These are phyloP conservation scores for Brienomyrus brachyistius DNA, from an alignment of 2,113 vertebrate species.

Conservation along the genomic window DNA sequence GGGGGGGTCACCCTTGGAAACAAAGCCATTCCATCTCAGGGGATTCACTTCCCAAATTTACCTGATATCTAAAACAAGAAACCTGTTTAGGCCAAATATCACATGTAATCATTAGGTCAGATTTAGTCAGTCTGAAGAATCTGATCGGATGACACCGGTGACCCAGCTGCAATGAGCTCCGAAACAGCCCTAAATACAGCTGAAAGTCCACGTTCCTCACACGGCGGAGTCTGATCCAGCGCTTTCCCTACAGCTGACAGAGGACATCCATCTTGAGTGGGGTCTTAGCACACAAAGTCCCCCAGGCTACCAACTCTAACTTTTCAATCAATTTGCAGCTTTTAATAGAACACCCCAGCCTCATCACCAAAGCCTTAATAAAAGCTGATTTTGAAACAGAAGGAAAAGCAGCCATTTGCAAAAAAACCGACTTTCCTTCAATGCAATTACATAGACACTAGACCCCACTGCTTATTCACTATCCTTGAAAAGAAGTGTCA, in stretches of 20 bases:
- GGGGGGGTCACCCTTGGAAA: neutral
- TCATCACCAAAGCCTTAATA: neutral
- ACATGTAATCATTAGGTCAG: neutral
- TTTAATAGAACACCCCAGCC: conserved; percentile 2
- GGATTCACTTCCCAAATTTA: neutral
- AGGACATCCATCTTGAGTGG: neutral
- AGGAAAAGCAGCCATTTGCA: neutral
- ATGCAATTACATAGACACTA: neutral
- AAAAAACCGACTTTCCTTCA: neutral
- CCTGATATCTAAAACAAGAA: neutral
- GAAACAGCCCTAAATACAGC: neutral
- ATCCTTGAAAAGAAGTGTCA: neutral
- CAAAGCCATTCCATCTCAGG: neutral
- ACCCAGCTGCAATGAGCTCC: neutral
- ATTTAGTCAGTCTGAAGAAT: neutral
- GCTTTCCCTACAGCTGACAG: neutral
- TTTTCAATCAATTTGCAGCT: neutral
- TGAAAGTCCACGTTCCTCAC: neutral
- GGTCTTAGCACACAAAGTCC: neutral
- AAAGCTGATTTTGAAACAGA: neutral
- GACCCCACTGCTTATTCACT: neutral
- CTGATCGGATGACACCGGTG: neutral
- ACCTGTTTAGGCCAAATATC: neutral
- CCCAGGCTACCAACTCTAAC: neutral
- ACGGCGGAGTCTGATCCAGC: neutral